These are phyloP conservation scores for Sylvilagus floridanus DNA, from an alignment of 2,797 vertebrate species.

Conservation along the genomic window DNA sequence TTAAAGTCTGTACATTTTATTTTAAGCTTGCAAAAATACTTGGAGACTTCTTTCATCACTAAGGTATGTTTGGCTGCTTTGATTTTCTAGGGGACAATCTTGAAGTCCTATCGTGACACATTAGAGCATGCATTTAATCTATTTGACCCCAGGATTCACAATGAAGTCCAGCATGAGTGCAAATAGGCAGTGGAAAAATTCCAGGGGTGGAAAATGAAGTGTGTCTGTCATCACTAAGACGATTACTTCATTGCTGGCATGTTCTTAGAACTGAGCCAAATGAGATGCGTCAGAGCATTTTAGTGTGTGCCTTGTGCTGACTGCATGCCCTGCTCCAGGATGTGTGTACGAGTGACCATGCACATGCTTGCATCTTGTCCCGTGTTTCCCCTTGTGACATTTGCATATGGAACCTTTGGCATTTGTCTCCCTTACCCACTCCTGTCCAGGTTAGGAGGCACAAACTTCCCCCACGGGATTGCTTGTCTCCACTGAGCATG, in stretches of 20 bases:
- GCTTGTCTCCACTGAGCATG: rapidly evolving
- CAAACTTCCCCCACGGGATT: rapidly evolving
- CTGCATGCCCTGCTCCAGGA: rapidly evolving
- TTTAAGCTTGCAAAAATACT: not conserved
- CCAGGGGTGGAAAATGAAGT: not conserved
- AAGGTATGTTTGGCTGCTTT: not conserved
- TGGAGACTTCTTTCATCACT: not conserved
- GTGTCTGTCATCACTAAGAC: not conserved
- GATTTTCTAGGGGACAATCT: not conserved
- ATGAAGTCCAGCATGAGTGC: not conserved
- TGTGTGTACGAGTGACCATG: rapidly evolving
- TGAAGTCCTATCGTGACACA: not conserved
- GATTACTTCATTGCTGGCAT: rapidly evolving
- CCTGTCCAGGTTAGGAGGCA: rapidly evolving
- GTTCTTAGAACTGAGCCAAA: no score
- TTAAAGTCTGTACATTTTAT: not conserved
- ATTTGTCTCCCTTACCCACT: not conserved
- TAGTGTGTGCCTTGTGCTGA: rapidly evolving
- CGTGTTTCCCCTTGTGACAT: no score
- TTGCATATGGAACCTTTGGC: not conserved
- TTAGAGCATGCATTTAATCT: not conserved
- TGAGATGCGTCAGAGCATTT: not conserved
- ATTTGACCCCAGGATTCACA: not conserved
- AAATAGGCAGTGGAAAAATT: not conserved
- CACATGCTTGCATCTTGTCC: no score